Evolutionary conservation across 92 coral and sea anemone genomes (phyloP), one percentile per base, ranked within the genome.

Genomic region (Epizoanthus fatuus): DNA sequence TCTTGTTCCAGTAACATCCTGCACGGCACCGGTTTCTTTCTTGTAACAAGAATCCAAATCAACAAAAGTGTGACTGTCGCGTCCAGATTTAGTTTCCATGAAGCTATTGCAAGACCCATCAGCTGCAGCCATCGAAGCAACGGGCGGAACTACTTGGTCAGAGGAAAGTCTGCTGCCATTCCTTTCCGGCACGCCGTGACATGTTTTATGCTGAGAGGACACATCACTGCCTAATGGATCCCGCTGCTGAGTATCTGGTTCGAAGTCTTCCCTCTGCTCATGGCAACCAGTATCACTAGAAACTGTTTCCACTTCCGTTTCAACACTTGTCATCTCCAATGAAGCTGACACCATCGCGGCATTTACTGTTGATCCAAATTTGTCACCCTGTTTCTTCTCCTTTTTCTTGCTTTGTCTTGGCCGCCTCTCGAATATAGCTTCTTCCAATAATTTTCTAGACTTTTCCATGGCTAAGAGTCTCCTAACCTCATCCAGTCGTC

Each of bases 401-500:
- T 73, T 68, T 74, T 58, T 57, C 83, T 80, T 90, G 40, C 55
- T 81, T 66, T 85, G 85, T 44, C 70, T 25, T 32, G 63, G 78
- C 38, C 64, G 42, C 53, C 55, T 87, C 17, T 74, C 72, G 35
- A 75, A 79, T 16, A 83, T 83, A 42, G 88, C 91, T 63, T 83
- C 76, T 44, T 87, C 88, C 20, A 91, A 72, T 32, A 87, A 62
- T 14, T 81, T 45, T 69, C 80, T 82, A 6, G 94, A 91, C 44
- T 90, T 85, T 35, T 78, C 60, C 64, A 83, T 63, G 25, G 85
- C 79, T 25, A 87, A 66, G 39, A 70, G 72, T 15, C 77, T 91
- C 72, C 85, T 91, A 49, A 87, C 91, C 60, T 91, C 91, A 29
- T 72, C 72, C 8, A 91, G 89, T 51, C 70, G 89, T 70, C 89